phyloP scores from a whole-genome alignment of 37 sponge, comb jelly and placozoan genomes.

The Halichondria panicea region DNA sequence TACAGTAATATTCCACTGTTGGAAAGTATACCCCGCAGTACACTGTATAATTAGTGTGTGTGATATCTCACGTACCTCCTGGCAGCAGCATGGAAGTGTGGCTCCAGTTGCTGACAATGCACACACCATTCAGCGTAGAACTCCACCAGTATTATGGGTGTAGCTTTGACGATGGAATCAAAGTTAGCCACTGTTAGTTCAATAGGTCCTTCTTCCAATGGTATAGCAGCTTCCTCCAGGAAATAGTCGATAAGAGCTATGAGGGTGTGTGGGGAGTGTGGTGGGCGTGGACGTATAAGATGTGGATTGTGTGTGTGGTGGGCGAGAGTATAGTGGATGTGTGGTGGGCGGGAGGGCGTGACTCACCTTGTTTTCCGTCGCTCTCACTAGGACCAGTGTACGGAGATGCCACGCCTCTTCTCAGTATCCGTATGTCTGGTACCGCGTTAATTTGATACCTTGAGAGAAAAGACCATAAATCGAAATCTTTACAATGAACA shows the following conservation, averaged over 20 bases:
- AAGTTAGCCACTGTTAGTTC: conserved; percentile 79
- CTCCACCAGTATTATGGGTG: conserved; percentile 81
- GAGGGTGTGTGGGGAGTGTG: not conserved
- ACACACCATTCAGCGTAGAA: conserved; percentile 92
- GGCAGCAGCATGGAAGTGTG: conserved; percentile 68
- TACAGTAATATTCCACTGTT: not conserved
- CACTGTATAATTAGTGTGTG: not conserved
- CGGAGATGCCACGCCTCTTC: conserved; percentile 16
- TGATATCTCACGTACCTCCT: conserved; percentile 3
- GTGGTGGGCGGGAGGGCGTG: not conserved
- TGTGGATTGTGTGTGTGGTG: too few species aligned
- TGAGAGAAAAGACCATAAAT: not conserved
- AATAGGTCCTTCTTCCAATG: conserved; percentile 51
- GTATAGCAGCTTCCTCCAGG: conserved; percentile 13
- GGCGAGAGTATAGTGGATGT: too few species aligned
- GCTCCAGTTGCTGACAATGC: conserved; percentile 63
- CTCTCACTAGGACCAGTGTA: conserved; percentile 57
- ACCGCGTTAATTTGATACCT: conserved; percentile 44
- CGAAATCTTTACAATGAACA: not conserved
- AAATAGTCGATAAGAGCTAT: conserved; percentile 36
- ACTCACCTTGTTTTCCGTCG: conserved; percentile 16
- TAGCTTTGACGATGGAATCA: conserved; percentile 47
- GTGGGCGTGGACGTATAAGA: too few species aligned
- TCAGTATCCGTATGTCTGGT: conserved; percentile 31
- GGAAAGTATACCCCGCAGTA: not conserved